Base-by-base conservation (phyloP, 2,797 vertebrate species). In the Anolis apletophallus region DNA sequence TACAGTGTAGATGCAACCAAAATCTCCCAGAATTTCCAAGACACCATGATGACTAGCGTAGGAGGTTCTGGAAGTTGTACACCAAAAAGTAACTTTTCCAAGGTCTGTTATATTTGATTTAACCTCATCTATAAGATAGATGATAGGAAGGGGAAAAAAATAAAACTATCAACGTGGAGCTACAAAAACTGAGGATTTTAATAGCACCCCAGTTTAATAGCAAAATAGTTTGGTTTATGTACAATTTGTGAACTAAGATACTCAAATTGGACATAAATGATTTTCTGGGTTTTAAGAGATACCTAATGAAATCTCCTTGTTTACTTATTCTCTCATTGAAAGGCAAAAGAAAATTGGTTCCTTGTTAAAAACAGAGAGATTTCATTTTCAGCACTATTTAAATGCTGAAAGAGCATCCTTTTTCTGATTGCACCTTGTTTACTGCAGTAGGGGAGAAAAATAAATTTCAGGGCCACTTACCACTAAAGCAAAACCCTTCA, bases 331-430 rank as follows among this genome's bases (percentile, higher is more conserved):
- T 34, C 67, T 69, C 80, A 21, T 89, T 34, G 1, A 8, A 78
- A 73, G 26, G 1, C 75, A 79, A 80, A 80, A 88, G 11, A 0
- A 61, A 81, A 83, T 85, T 90, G 77, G 3, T 83, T 89, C 17
- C 29, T 85, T 21, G 2, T 72, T 92, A 90, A 61, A 86, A 88
- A 83, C 5, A 21, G 3, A 57, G 16, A 0, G 83, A 75, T 79
- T 92, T 90, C 89, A 77, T 87, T 90, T 90, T 52, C 12, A 89
- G 2, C 64, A 59, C 59, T 68, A 67, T 16, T 54, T 40, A 26
- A 23, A 0, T 73, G 74, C 10, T 72, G 78, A 83, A 12, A 83
- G 64, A 52, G 13, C 19, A 36, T 85, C 14, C 80, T 71, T 34
- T 78, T 52, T 46, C 21, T 14, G 11, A 10, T 1, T 82, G 21